Conservation (phyloP, 2,797 vertebrate genomes). For the Loris lydekkerianus region DNA sequence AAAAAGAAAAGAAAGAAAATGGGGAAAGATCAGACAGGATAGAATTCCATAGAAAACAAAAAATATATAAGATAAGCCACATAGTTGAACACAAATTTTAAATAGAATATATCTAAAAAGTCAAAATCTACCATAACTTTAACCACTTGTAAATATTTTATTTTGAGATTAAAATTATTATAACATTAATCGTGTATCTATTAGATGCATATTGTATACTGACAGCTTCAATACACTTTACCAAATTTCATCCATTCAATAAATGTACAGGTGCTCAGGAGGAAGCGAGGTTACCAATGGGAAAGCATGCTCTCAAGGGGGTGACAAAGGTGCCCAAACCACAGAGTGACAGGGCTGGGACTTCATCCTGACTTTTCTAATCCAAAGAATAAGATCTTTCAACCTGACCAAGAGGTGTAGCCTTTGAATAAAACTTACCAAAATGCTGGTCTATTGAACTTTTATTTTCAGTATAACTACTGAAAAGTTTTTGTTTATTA, state of each 20-base stretch:
- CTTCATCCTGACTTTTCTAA: background rate
- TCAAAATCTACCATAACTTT: background rate
- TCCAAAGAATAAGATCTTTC: background rate
- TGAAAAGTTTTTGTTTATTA: background rate
- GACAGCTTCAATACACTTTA: background rate
- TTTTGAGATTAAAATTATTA: background rate
- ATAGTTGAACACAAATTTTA: background rate
- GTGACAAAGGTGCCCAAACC: background rate
- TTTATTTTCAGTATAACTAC: background rate
- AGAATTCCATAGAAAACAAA: background rate
- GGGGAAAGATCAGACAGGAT: background rate
- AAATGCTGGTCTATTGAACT: background rate
- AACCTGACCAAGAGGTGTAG: too few species aligned
- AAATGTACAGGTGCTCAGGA: background rate
- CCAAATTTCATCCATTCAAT: background rate
- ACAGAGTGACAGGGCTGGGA: accelerated
- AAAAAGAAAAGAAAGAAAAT: background rate
- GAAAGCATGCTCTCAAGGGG: background rate
- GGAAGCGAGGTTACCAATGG: background rate
- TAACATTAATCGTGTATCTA: background rate
- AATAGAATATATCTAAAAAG: background rate
- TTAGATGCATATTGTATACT: accelerated
- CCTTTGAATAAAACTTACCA: background rate
- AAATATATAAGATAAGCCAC: background rate
- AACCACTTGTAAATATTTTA: background rate